These are phyloP conservation scores for Chloropsis hardwickii DNA, from an alignment of 2,113 vertebrate genomes.

Conservation along the genomic window DNA sequence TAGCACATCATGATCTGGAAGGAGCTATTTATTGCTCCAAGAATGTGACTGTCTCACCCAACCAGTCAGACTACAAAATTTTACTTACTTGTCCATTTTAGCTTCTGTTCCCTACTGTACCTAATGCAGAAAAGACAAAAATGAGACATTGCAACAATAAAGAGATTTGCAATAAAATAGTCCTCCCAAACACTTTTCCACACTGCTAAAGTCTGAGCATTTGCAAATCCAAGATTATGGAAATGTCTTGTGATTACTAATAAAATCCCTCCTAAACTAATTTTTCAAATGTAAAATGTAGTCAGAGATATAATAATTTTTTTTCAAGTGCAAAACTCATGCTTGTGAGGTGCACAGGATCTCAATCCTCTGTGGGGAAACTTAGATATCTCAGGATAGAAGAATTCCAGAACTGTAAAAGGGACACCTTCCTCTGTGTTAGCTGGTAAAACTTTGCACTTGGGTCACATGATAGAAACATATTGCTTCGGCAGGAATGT, in stretches of 20 bases:
- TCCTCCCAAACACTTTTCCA: neutral
- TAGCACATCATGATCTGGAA: slow-evolving; percentile 55
- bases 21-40: slow-evolving; percentile 30
- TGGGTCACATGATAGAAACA: neutral
- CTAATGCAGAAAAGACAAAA: neutral
- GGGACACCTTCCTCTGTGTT: neutral
- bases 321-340: neutral
- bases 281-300: neutral
- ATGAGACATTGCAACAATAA: neutral
- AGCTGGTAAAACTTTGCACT: neutral
- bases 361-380: neutral
- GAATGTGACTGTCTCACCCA: slow-evolving; percentile 6
- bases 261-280: neutral
- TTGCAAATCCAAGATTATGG: neutral
- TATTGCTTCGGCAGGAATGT: neutral
- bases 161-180: neutral
- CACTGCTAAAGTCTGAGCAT: neutral
- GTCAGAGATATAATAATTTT: neutral
- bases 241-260: neutral
- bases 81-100: neutral
- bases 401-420: neutral
- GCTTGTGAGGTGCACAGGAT: neutral
- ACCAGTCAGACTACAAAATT: slow-evolving; percentile 6
- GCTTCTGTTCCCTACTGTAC: neutral
- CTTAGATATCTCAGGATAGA: neutral